Base-by-base conservation (phyloP, 2,888 invertebrate genomes). In the Eilema depressum region DNA sequence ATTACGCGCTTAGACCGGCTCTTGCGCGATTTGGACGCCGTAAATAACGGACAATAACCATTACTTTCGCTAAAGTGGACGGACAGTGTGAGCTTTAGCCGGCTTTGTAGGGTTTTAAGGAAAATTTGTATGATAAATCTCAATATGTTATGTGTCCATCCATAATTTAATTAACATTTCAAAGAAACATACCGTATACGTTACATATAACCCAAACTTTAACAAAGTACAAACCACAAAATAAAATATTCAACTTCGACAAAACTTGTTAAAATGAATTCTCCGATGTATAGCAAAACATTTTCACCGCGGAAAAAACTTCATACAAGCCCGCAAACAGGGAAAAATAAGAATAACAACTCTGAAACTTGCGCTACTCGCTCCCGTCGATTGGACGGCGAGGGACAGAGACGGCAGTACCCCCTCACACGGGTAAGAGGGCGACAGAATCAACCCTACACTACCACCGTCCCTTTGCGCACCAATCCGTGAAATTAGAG, bases 401-500 rank as follows among this genome's bases (percentile, higher is more conserved):
- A 23, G 68, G 78, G 85, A 93, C 61, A 71, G 87, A 84, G 91
- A 92, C 76, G 63, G 75, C 72, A 53, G 74, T 68, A 85, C 68
- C 56, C 33, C 68, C 37, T 53, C 41, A n/a, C 33, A 20, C 25
- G 74, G 1, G 88, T 47, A 3, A 77, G 87, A 93, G 75, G 70
- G 89, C 81, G 90, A 92, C 80, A 70, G 78, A 80, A 63, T 75
- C 85, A 88, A 91, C 91, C 91, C 91, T 89, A 82, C 73, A 75
- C 83, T 83, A 85, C 86, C 83, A 81, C 82, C 88, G 89, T 91
- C 94, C 95, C 94, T 94, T 95, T 93, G 92, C 88, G 92, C 94
- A 94, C 86, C 93, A 92, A 93, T 86, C 92, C 95, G 92, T 95
- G 95, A 95, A 95, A 95, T 95, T 95, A 93, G 94, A 94, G 84